Percentiles rank a stretch among this genome's conserved stretches.
phyloP scores from a whole-genome alignment of 2,888 invertebrate species.

The Protodeltote pygarga region DNA sequence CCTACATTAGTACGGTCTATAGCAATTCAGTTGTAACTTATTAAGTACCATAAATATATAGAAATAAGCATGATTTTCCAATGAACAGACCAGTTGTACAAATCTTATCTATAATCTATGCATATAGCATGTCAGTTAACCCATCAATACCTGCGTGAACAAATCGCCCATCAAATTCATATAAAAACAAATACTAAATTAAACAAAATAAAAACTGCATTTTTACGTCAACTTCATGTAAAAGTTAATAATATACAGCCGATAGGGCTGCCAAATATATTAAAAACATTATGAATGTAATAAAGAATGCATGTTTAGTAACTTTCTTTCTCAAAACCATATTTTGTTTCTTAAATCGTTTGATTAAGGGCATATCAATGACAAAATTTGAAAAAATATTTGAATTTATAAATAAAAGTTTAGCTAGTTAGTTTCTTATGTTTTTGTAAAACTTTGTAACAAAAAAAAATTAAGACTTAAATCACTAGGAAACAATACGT shows the following conservation, averaged over 20 bases:
- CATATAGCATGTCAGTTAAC: constrained; percentile 24
- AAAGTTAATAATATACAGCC: not conserved
- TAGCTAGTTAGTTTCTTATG: no score
- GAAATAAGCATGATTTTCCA: not conserved
- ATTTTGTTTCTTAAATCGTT: no score
- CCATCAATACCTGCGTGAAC: constrained; percentile 9
- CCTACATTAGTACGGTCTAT: no score
- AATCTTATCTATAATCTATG: constrained; percentile 22
- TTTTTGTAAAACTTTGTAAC: no score
- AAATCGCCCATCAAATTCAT: constrained; percentile 15
- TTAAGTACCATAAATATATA: no score
- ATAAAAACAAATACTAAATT: constrained; percentile 8
- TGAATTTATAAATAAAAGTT: no score
- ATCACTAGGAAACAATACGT: no score
- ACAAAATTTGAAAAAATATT: no score
- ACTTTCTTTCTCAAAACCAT: no score
- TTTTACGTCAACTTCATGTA: constrained; percentile 1
- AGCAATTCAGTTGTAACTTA: no score
- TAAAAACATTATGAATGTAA: not conserved
- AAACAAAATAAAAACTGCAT: constrained; percentile 1
- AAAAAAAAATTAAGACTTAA: no score
- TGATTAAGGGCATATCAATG: no score
- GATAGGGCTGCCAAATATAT: constrained; percentile 11
- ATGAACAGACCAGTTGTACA: not conserved
- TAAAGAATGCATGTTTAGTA: not conserved